These are phyloP conservation scores for Taurulus bubalis DNA, from an alignment of 2,113 vertebrate species.

Conservation along the genomic window DNA sequence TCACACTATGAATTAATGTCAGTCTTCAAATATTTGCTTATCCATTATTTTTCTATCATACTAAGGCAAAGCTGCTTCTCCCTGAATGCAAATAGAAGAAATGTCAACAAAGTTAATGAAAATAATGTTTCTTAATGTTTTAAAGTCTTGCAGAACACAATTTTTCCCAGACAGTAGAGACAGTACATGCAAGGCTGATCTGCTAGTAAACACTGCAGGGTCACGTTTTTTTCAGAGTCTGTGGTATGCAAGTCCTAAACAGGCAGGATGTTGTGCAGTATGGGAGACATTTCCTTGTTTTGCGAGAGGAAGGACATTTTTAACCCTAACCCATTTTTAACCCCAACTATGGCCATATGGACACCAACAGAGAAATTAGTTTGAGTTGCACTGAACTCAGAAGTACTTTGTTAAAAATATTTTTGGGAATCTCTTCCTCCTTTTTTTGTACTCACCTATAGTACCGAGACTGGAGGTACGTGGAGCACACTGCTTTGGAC, in stretches of 20 bases:
- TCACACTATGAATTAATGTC: neutral
- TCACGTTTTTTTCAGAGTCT: conserved; percentile 49
- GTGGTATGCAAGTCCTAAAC: conserved; percentile 63
- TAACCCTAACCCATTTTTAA: too few relatives aligned
- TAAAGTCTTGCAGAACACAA: conserved; percentile 8
- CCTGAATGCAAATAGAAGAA: conserved; percentile 15
- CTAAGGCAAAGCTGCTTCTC: neutral
- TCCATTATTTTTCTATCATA: neutral
- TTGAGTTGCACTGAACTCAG: neutral
- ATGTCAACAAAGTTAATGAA: conserved; percentile 13
- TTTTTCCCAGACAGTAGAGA: conserved; percentile 56
- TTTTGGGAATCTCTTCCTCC: too few relatives aligned
- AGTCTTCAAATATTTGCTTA: conserved; percentile 18
- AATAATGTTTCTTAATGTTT: neutral
- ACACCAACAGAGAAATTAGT: conserved; percentile 12
- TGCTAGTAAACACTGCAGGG: conserved; percentile 56
- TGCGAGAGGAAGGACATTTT: conserved; percentile 53
- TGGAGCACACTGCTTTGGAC: conserved; percentile 99
- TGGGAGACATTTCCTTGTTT: conserved; percentile 72
- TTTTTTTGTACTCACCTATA: conserved; percentile 90
- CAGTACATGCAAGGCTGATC: conserved; percentile 34
- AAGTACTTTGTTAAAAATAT: neutral
- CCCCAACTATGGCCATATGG: neutral
- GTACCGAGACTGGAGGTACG: conserved; percentile 98
- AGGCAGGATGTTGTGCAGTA: conserved; percentile 77